Base-by-base conservation (phyloP, 2,797 vertebrate genomes). In the Sebastes jordani region DNA sequence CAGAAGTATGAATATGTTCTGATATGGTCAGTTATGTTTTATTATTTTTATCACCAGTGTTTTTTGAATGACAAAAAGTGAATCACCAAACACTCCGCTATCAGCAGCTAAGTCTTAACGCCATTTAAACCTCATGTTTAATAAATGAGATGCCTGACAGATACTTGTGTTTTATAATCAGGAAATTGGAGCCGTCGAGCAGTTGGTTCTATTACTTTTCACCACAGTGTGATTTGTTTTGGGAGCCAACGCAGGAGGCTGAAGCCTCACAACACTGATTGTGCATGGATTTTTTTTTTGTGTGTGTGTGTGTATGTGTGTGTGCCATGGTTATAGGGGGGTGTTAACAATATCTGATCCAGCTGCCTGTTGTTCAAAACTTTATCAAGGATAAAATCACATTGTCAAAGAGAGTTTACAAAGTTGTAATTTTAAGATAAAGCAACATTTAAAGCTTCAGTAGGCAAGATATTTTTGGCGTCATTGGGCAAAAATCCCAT, bases 141-240 rank as follows among this genome's bases (percentile, higher is more conserved):
- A 65, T 70, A 64, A 65, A 71, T 71, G 42, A 61, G 34, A 62
- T 0, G 55, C 6, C 61, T 67, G 56, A 68, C 49, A 30, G 25
- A 71, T 61, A 49, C 18, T 60, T 74, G 52, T 65, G 30, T 68
- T 74, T 77, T 52, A 54, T 65, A 74, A 64, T 73, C 59, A 74
- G 11, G 30, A 54, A 74, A 66, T 61, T 36, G 34, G 18, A 74
- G 20, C 10, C 0, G n/a, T 58, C 11, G 52, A 71, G 54, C 54
- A 42, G 5, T 61, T 13, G 30, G 23, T 11, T 70, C 66, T 32
- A 67, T 79, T 67, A 61, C 62, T 79, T 63, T 49, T 58, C 14
- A 25, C 29, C 27, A 18, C 66, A n/a, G 10, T 67, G 55, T 32
- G 42, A 61, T 74, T 78, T 74, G 83, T 71, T 63, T 67, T 27